Evolutionary conservation across 1,140 invertebrate genomes (phyloP), one percentile per base, ranked within the genome.

Genomic region (Trichogramma pretiosum): DNA sequence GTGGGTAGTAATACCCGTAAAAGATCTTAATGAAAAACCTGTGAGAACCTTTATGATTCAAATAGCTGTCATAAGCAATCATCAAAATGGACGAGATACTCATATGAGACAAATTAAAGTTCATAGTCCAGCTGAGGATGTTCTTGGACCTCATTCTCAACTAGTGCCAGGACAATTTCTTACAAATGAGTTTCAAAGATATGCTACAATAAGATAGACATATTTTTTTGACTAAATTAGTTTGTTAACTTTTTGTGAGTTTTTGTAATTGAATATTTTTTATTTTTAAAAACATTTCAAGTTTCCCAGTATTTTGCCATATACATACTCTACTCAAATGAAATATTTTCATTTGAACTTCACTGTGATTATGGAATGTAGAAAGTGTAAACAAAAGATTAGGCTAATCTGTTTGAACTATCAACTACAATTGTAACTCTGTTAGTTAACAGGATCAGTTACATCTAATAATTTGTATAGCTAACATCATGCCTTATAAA

Each of bases 31-130:
- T 56, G 87, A 91, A 22, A 79, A 83, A 57, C 88, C 89, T 5
- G 87, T 97, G 28, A 77, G 92, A 54, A 93, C 93, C 22, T 97
- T 93, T 60, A 94, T 98, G 88, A 83, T 98, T 32, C 93, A 98
- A 72, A 89, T 95, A 60, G 91, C 92, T n/a, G 87, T 95, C 1
- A 80, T 98, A 11, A 93, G 91, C 48, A 99, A 99, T 72, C 95
- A 99, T 73, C 96, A 98, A 68, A 98, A 98, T 75, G 96, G 96
- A 13, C 70, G 96, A 44, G 96, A 99, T 61, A 98, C 95, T 8
- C 96, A 99, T 65, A 88, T 99, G 76, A 77, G 96, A 37, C 92
- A 97, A 70, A 96, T 98, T 36, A 92, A 94, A 70, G 85, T 98
- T 37, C 89, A 97, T 65, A 93, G 93, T 32, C 93, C 93, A 0